Percentiles rank a stretch among this genome's conserved stretches.
Conservation (phyloP, 2,113 vertebrate genomes). For the Nycticorax nycticorax region DNA sequence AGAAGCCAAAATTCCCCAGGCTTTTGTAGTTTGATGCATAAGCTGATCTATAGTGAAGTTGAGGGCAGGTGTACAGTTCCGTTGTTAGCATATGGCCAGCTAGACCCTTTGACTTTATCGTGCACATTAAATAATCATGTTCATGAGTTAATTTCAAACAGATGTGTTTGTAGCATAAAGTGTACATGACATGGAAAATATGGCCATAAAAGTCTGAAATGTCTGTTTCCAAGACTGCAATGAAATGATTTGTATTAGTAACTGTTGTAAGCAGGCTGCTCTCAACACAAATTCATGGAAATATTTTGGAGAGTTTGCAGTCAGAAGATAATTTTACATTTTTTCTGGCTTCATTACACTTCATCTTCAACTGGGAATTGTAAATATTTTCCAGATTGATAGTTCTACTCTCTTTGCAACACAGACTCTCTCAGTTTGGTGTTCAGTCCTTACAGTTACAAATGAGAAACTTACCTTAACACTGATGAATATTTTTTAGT, state of each 20-base stretch:
- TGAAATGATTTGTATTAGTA: neutral
- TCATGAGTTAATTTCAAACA: constrained; percentile 7
- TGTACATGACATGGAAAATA: neutral
- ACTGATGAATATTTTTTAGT: neutral
- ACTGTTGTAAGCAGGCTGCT: neutral
- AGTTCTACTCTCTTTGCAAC: neutral
- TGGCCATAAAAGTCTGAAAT: neutral
- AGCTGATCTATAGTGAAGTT: neutral
- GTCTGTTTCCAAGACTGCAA: neutral
- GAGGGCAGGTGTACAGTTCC: neutral
- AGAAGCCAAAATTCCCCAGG: neutral
- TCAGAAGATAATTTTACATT: neutral
- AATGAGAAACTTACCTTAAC: neutral
- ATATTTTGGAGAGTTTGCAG: neutral
- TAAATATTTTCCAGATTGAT: neutral
- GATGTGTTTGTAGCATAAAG: neutral
- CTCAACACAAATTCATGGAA: neutral
- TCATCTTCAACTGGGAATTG: neutral
- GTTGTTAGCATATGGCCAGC: neutral
- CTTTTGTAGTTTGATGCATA: neutral
- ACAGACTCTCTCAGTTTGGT: neutral
- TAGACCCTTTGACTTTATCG: neutral
- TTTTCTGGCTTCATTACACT: neutral
- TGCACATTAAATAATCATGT: neutral
- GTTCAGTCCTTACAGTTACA: neutral